phyloP scores from a whole-genome alignment of 2,113 vertebrate genomes.

The Dryoscopus gambensis region DNA sequence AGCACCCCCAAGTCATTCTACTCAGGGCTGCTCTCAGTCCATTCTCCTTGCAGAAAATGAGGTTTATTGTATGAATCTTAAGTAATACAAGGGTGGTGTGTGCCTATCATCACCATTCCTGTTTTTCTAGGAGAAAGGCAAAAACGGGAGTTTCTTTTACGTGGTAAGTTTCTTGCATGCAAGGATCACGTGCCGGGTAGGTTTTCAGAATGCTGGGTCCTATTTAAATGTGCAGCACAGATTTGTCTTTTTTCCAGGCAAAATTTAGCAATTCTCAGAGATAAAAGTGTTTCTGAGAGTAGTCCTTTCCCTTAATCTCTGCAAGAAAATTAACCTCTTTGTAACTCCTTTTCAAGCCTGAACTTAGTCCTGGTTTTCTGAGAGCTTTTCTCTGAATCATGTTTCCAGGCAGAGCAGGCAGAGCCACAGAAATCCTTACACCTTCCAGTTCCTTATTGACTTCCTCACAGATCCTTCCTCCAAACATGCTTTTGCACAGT shows the following conservation, averaged over 20 bases:
- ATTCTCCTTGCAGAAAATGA: not conserved
- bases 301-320: not conserved
- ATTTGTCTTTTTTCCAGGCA: not conserved
- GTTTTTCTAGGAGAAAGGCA: not conserved
- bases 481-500: not conserved
- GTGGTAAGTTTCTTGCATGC: not conserved
- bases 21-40: not conserved
- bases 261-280: not conserved
- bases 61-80: not conserved
- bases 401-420: not conserved
- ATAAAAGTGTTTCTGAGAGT: not conserved
- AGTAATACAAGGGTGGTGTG: not conserved
- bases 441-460: not conserved
- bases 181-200: not conserved
- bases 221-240: not conserved
- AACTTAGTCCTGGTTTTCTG: not conserved
- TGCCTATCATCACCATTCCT: not conserved
- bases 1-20: not conserved
- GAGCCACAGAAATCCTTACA: not conserved
- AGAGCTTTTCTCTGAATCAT: not conserved
- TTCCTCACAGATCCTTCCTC: not conserved
- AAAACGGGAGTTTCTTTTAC: not conserved
- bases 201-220: not conserved
- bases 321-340: not conserved
- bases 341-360: not conserved